Base-by-base conservation (phyloP, 1,140 invertebrate species). In the Brachionus rotundiformis region DNA sequence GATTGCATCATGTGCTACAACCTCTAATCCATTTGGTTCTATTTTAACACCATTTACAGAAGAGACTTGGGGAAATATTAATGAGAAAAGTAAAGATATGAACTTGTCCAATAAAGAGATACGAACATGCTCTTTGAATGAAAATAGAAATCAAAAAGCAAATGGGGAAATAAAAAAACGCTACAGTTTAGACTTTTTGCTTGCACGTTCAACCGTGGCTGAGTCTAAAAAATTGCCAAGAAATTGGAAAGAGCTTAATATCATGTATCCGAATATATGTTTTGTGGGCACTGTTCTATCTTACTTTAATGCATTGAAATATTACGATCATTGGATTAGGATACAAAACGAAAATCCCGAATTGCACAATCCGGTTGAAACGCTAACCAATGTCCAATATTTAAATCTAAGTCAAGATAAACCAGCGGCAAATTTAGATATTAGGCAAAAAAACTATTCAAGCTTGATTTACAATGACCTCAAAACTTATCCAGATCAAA, bases 261-360 rank as follows among this genome's bases (percentile, higher is more conserved):
- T 44, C 6, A 41, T 73, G 33, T 73, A 73, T 73, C 68, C 68
- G 25, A 73, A 73, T 73, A 73, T 73, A 13, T 73, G 68, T n/a
- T 73, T 73, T 73, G 33, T 41, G 23, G 68, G 68, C 23, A 73
- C 33, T 25, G 68, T 73, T 27, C 10, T 73, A 11, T 73, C 68
- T 25, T 73, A 73, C 44, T 73, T 73, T 41, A 73, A 73, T 25
- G 36, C 68, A 27, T 31, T 7, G 3, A 73, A 73, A n/a, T 73
- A 73, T 29, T 44, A 73, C 25, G 68, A 73, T 44, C 68, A 73
- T 73, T 73, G 68, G 68, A 73, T 73, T 25, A 73, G 25, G 19
- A 23, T 44, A 73, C 68, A 73, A 73, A 73, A 73, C 11, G 68
- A 73, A 73, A 73, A 73, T 44, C 36, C 68, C 6, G 68, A 73